Percentiles rank a stretch among this genome's conserved stretches.
phyloP scores from a whole-genome alignment of 2,797 vertebrate genomes.

The Anabas testudineus region DNA sequence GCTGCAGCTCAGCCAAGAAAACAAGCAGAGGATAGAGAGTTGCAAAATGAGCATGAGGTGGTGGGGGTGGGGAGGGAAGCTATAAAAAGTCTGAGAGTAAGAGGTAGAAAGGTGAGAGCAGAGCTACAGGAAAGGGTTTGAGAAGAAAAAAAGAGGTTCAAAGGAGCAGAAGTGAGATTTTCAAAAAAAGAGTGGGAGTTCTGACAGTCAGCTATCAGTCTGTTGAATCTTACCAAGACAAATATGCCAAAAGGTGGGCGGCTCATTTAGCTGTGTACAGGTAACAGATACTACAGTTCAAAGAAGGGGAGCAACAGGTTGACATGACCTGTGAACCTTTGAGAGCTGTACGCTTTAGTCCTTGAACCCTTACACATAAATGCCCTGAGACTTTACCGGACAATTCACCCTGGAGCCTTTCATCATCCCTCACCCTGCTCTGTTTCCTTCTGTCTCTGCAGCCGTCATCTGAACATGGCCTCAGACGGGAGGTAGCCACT shows the following conservation, averaged over 20 bases:
- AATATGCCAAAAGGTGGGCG: too few species aligned
- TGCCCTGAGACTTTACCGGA: not conserved
- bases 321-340: not conserved
- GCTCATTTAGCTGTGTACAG: not conserved
- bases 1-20: slow-evolving; percentile 46
- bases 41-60: slow-evolving; percentile 41
- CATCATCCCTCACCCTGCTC: slow-evolving; percentile 1
- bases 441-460: not conserved
- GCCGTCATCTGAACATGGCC: slow-evolving; percentile 49
- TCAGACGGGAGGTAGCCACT: slow-evolving; percentile 1
- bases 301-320: not conserved
- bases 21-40: slow-evolving; percentile 33
- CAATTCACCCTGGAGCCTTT: not conserved
- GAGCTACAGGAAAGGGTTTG: slow-evolving; percentile 38
- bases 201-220: not conserved
- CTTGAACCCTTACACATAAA: slow-evolving; percentile 7
- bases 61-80: not conserved
- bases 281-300: not conserved
- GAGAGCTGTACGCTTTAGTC: not conserved
- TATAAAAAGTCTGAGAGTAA: slow-evolving; percentile 34
- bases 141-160: slow-evolving; percentile 38
- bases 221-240: not conserved
- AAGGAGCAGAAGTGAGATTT: not conserved
- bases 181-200: not conserved
- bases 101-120: slow-evolving; percentile 49